Evolutionary conservation across 2,113 vertebrate species (phyloP).

Genomic region (Mormoops blainvillei): DNA sequence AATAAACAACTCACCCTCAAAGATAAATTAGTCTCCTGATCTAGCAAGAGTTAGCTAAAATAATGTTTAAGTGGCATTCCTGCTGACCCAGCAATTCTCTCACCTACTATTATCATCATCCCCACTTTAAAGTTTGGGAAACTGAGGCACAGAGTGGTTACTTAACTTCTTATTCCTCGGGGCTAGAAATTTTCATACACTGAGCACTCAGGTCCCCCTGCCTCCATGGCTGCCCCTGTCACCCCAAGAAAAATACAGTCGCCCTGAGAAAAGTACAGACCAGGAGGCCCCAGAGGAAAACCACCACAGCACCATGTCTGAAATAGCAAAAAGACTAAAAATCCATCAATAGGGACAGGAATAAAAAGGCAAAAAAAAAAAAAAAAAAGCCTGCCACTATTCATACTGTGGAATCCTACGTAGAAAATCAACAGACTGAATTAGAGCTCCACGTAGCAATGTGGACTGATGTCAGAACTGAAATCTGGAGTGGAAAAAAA

Average conservation of each 20-base stretch:
- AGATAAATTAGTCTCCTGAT: not conserved
- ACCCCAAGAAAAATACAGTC: no score
- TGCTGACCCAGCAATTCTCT: not conserved
- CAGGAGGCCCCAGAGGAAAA: not conserved
- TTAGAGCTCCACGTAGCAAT: accelerated
- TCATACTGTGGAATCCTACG: not conserved
- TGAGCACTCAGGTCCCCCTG: not conserved
- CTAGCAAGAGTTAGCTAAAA: not conserved
- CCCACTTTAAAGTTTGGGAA: not conserved
- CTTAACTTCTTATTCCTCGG: not conserved
- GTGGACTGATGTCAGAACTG: not conserved
- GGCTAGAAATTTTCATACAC: not conserved
- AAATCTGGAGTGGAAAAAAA: not conserved
- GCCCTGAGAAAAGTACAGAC: not conserved
- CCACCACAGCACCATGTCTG: not conserved
- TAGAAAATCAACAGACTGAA: not conserved
- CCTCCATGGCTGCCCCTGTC: not conserved
- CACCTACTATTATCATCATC: no score
- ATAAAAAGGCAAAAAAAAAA: not conserved
- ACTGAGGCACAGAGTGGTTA: not conserved
- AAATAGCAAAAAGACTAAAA: not conserved
- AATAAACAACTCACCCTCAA: not conserved
- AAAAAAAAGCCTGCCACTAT: not conserved
- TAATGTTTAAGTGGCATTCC: not conserved
- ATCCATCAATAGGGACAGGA: not conserved